Evolutionary conservation across 2,888 invertebrate species (phyloP), one percentile per base, ranked within the genome.

Genomic region (Keiferia lycopersicella): DNA sequence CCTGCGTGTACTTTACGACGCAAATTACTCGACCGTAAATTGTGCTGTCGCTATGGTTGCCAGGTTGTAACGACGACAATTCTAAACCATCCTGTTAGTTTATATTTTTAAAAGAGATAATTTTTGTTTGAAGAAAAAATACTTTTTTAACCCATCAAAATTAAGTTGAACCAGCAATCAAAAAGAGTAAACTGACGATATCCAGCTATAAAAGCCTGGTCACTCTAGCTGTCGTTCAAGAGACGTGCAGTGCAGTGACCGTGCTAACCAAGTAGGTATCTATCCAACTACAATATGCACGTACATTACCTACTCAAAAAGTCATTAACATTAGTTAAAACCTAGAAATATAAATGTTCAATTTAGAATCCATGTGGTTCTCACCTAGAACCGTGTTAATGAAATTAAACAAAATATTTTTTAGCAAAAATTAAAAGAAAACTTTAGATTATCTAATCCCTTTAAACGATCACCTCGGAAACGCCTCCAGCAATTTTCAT

Each of bases 1-100:
- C 58, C 66, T 69, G 65, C 65, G 67, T 67, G 68, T 65, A 69
- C 66, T 73, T 71, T 71, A 73, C 71, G 71, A 71, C 63, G 57
- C 53, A 66, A 64, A 64, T 64, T 63, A 58, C 45, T 63, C 57
- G 65, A 51, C 57, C 64, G 66, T 68, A 69, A 71, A 68, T 66
- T 59, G 63, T 53, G 34, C 57, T 62, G 58, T 41, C 39, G 56
- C 64, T 62, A 38, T 41, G 62, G 45, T 48, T 18, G 59, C 45
- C 53, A 45, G 56, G 48, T 60, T 34, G 34, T 34, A 34, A 34
- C 34, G 10, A 1, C 34, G 34, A 10, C 3, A 34, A 34, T 34
- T 8, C 8, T 1, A 6, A 45, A 45, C 14, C 14, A n/a, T 2
- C 45, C 4, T n/a, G n/a, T n/a, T 10, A 16, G 14, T 45, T 26